Evolutionary conservation across 1,140 invertebrate genomes (phyloP).

Genomic region (Agrilus planipennis): DNA sequence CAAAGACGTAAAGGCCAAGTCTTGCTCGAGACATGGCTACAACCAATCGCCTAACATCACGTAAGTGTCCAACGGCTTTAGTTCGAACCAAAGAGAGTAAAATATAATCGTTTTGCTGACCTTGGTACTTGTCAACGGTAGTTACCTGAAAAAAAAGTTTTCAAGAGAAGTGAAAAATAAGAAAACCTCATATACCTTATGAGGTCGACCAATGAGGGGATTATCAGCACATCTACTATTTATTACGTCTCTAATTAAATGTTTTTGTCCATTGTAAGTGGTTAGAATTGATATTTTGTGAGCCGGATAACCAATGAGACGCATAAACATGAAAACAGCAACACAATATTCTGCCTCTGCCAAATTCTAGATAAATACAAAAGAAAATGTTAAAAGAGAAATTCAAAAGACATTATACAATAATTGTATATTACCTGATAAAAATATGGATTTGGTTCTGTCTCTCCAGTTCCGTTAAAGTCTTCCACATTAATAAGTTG

Average conservation of each 20-base stretch:
- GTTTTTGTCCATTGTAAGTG: conserved; percentile 99
- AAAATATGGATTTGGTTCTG: conserved; percentile 96
- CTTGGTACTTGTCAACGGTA: conserved; percentile 99
- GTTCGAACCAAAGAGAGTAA: conserved; percentile 92
- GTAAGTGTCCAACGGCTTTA: conserved; percentile 88
- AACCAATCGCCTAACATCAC: conserved; percentile 91
- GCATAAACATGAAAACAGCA: conserved; percentile 98
- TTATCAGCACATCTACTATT: conserved; percentile 89
- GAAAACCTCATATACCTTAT: conserved; percentile 54
- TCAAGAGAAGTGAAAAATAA: background rate
- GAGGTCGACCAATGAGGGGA: conserved; percentile 89
- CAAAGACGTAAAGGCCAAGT: conserved; percentile 96
- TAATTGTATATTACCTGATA: conserved; percentile 60
- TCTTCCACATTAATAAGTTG: conserved; percentile 95
- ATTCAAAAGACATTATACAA: conserved; percentile 3
- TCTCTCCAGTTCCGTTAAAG: conserved; percentile 94
- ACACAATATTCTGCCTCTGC: conserved; percentile 98
- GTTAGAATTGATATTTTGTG: conserved; percentile 98
- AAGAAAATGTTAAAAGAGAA: background rate
- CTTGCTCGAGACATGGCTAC: conserved; percentile 97
- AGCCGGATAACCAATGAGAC: conserved; percentile 92
- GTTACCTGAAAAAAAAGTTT: conserved; percentile 42
- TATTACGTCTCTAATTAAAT: conserved; percentile 92
- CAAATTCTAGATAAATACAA: conserved; percentile 59
- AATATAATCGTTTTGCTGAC: conserved; percentile 99